Percentiles rank a stretch among this genome's conserved stretches.
These are phyloP conservation scores for Tinamus guttatus DNA, from an alignment of 2,113 vertebrate genomes.

Conservation along the genomic window DNA sequence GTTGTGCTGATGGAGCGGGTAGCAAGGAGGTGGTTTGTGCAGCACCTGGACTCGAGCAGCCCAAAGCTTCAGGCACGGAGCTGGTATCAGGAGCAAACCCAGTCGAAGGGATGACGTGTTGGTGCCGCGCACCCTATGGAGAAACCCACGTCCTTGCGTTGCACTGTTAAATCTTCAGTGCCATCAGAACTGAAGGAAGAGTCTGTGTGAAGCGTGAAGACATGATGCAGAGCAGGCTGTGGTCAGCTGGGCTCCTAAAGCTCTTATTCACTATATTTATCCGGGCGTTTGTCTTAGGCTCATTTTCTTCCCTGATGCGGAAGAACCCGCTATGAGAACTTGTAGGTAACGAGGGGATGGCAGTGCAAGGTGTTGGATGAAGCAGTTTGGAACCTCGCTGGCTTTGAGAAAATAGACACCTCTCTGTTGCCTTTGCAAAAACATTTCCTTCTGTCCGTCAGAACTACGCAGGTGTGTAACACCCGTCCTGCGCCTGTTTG, in stretches of 20 bases:
- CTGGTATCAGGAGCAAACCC: background rate
- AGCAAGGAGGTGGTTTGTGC: background rate
- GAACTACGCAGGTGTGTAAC: rapidly evolving
- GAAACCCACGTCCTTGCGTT: background rate
- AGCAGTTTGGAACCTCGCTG: background rate
- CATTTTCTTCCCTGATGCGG: background rate
- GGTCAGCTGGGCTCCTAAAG: background rate
- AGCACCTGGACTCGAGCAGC: background rate
- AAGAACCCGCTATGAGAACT: background rate
- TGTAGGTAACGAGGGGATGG: background rate
- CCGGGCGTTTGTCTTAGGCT: background rate
- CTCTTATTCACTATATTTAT: background rate
- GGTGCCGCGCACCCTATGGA: background rate
- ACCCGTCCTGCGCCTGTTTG: background rate
- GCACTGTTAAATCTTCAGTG: background rate
- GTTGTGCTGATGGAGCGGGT: background rate
- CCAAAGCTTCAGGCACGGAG: background rate
- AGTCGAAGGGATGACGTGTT: background rate
- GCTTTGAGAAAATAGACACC: background rate
- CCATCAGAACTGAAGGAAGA: background rate
- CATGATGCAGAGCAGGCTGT: background rate
- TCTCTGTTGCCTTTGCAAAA: background rate
- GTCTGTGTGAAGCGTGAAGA: background rate
- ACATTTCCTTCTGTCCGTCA: background rate
- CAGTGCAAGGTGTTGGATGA: background rate